Percentiles rank a stretch among this genome's conserved stretches.
These are phyloP conservation scores for Drepanosiphum platanoidis DNA, from an alignment of 2,888 invertebrate species.

Conservation along the genomic window DNA sequence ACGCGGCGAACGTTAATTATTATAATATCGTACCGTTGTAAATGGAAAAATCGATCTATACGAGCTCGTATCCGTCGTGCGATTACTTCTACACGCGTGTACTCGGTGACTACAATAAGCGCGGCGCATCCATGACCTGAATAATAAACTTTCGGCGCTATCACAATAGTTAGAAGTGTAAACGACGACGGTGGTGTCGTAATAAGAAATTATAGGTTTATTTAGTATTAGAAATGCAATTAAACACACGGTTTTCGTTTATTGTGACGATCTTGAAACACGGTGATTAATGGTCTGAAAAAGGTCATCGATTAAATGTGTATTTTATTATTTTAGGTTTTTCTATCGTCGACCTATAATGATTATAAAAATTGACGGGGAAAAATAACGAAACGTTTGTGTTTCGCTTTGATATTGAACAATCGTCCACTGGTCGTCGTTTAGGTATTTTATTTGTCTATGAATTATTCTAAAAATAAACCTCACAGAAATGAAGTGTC, in stretches of 20 bases:
- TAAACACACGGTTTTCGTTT: not conserved
- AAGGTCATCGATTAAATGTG: no score
- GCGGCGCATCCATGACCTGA: not conserved
- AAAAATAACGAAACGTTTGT: no score
- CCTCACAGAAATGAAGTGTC: no score
- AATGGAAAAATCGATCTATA: not conserved
- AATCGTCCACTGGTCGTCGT: no score
- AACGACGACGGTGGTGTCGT: not conserved
- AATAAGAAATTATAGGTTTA: not conserved
- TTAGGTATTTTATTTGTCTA: no score
- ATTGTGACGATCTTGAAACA: not conserved
- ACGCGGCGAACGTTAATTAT: not conserved
- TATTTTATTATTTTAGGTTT: no score
- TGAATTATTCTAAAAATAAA: no score
- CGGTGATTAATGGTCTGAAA: not conserved
- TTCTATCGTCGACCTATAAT: no score
- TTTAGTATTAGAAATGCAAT: not conserved
- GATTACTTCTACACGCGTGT: no score
- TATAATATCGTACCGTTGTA: not conserved
- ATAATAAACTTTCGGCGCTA: not conserved
- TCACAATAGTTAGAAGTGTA: not conserved
- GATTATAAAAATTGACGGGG: no score
- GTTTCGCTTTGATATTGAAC: no score
- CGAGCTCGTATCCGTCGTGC: no score
- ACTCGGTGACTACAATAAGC: not conserved